Evolutionary conservation across 2,113 vertebrate genomes (phyloP).

Genomic region (Progne subis): DNA sequence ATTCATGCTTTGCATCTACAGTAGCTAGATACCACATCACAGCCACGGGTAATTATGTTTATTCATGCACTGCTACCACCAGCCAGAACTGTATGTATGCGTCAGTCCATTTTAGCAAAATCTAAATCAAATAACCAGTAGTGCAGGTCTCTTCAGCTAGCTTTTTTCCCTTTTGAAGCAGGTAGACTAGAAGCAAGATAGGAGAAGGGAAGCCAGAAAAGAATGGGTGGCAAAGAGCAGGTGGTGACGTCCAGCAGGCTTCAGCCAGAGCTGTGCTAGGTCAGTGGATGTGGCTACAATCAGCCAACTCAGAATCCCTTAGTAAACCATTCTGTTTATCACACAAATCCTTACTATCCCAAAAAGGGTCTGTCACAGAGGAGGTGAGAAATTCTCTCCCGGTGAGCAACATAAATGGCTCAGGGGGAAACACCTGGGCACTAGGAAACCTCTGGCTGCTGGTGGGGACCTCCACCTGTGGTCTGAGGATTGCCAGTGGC

Average conservation of each 20-base stretch:
- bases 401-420: not conserved
- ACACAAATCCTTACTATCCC: not conserved
- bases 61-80: constrained; percentile 31
- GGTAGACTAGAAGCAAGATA: not conserved
- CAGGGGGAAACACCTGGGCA: not conserved
- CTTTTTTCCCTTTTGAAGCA: not conserved
- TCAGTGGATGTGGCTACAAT: not conserved
- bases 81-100: not conserved
- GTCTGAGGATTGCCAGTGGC: not conserved
- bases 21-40: constrained; percentile 32
- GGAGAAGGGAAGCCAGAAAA: not conserved
- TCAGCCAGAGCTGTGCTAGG: not conserved
- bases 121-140: constrained; percentile 21
- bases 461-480: not conserved
- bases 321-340: not conserved
- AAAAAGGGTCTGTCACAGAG: not conserved
- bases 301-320: not conserved
- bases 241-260: not conserved
- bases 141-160: not conserved
- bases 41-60: constrained; percentile 24
- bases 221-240: not conserved
- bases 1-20: constrained; percentile 6
- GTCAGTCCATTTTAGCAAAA: constrained; percentile 32
- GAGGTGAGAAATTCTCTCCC: not conserved
- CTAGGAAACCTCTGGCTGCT: not conserved